Evolutionary conservation across 1,140 invertebrate genomes (phyloP).

Genomic region (Orchestia grillus): DNA sequence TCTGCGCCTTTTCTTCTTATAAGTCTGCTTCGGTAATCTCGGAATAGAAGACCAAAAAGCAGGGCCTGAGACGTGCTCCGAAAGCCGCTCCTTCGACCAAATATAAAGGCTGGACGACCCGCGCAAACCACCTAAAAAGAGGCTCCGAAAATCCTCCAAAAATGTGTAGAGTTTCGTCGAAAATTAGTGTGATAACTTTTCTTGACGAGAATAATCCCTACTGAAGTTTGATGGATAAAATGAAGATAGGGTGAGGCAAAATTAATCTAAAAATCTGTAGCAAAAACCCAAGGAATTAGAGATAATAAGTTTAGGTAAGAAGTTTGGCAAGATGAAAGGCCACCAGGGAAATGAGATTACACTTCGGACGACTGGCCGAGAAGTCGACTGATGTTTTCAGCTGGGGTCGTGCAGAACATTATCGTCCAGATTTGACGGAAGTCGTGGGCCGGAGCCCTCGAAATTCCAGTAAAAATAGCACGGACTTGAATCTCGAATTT

Average conservation of each 20-base stretch:
- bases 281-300: slow-evolving; percentile 12
- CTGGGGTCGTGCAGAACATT: slow-evolving; percentile 12
- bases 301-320: slow-evolving; percentile 51
- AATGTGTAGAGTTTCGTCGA: slow-evolving; percentile 55
- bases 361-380: slow-evolving; percentile 20
- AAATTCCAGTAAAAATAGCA: slow-evolving; percentile 49
- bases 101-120: slow-evolving; percentile 50
- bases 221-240: slow-evolving; percentile 53
- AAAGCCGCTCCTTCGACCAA: slow-evolving; percentile 49
- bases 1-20: slow-evolving; percentile 20
- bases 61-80: slow-evolving; percentile 15
- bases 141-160: slow-evolving; percentile 35
- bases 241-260: slow-evolving; percentile 39
- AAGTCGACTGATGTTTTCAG: slow-evolving; percentile 28
- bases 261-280: slow-evolving; percentile 49
- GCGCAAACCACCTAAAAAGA: slow-evolving; percentile 51
- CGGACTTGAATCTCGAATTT: neutral
- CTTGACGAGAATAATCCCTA: slow-evolving; percentile 47
- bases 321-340: slow-evolving; percentile 45
- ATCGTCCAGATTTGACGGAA: slow-evolving; percentile 45
- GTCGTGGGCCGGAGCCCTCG: neutral
- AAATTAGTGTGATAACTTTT: slow-evolving; percentile 52
- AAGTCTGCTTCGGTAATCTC: slow-evolving; percentile 50
- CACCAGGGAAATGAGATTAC: slow-evolving; percentile 40
- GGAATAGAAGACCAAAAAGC: slow-evolving; percentile 44